Conservation (phyloP, 2,888 invertebrate species). For the Schizaphis graminum region DNA sequence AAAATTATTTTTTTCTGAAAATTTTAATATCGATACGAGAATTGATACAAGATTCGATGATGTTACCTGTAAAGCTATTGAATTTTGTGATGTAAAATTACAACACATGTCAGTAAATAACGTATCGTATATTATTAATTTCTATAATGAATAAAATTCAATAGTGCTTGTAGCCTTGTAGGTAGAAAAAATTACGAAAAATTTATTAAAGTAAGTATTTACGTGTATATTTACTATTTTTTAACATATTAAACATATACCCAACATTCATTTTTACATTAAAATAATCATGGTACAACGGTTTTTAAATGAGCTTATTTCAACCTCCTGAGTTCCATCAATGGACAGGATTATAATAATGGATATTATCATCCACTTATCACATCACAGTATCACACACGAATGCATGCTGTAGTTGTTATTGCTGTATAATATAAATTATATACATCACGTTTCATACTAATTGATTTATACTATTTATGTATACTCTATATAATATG, state of each 20-base stretch:
- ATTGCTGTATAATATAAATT: not conserved
- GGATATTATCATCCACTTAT: not conserved
- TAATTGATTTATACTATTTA: not conserved
- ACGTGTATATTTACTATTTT: too few relatives aligned
- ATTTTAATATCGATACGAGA: too few relatives aligned
- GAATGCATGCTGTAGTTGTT: not conserved
- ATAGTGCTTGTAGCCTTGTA: not conserved
- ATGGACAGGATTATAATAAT: too few relatives aligned
- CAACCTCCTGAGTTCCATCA: not conserved
- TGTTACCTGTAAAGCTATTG: too few relatives aligned
- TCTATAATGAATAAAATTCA: not conserved
- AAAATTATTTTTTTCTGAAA: too few relatives aligned
- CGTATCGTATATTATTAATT: too few relatives aligned
- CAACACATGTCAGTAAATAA: too few relatives aligned
- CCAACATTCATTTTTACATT: not conserved
- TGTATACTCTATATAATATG: too few relatives aligned
- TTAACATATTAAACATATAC: not conserved
- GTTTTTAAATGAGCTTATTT: not conserved
- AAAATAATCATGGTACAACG: not conserved
- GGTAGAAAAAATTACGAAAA: not conserved
- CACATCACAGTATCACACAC: not conserved
- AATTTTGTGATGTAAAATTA: too few relatives aligned
- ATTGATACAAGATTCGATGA: too few relatives aligned
- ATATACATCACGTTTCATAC: not conserved
- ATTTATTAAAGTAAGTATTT: not conserved